Base-by-base conservation (phyloP, 2,888 invertebrate species). In the Toxonevra muliebris region DNA sequence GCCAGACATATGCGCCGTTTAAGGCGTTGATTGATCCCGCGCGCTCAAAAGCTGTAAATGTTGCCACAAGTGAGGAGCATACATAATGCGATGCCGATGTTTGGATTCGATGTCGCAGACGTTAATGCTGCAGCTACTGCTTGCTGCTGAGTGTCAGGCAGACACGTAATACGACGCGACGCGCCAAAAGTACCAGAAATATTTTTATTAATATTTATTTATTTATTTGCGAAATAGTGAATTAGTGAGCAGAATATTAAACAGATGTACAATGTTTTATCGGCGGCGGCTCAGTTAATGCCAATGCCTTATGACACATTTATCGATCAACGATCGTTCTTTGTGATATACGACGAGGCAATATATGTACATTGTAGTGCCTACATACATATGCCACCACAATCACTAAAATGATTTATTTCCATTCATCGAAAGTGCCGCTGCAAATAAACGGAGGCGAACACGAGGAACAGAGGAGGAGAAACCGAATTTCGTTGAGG, bases 21-120 rank as follows among this genome's bases (percentile, higher is more conserved):
- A 78, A 77, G 79, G 80, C 77, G 80, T 79, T 80, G 81, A 80
- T 80, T 80, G 80, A 80, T 80, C 80, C 30, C 79, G 61, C 61
- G 13, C 48, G 15, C 48, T 8, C 48, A n/a, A 13, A 60, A 42
- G 61, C 52, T 58, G 61, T 61, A 68, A 62, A 66, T 63, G 61
- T 19, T 43, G 67, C 30, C 30, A 30, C 54, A 64, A 59, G 67
- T 62, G 62, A 67, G 67, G 17, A 30, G 68, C 62, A 68, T 68
- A 61, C 68, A 55, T 65, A 65, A 68, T 68, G 42, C 19, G 52
- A 12, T 43, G 52, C 42, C 30, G 30, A 30, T 30, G 7, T 7
- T 30, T 30, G 30, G 2, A 30, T 4, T 30, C 30, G 30, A 30
- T 30, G 30, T 30, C 30, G 7, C 30, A 30, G 30, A 30, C 30